Evolutionary conservation across 2,888 invertebrate genomes (phyloP).

Genomic region (Incurvaria masculella): DNA sequence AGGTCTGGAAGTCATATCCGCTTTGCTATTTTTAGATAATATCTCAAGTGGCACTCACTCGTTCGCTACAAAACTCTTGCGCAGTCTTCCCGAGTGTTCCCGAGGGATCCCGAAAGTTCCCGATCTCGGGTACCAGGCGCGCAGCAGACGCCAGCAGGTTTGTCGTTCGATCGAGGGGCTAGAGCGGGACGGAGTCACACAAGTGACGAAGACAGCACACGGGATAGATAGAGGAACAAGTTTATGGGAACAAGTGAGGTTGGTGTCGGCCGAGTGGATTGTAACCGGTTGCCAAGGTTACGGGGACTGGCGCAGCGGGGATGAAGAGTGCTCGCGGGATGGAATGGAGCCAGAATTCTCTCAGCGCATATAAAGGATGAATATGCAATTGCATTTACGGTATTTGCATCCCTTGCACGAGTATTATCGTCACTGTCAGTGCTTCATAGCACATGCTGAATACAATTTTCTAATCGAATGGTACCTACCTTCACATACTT

Average conservation of each 20-base stretch:
- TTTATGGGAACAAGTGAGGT: not conserved
- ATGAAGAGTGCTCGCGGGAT: not conserved
- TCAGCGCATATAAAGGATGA: no score
- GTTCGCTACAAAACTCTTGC: no score
- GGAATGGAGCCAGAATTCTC: no score
- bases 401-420: not conserved
- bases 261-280: constrained; percentile 11
- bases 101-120: not conserved
- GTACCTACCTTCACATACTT: no score
- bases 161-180: not conserved
- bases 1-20: no score
- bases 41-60: no score
- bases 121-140: not conserved
- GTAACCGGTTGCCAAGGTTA: constrained; percentile 14
- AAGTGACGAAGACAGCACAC: not conserved
- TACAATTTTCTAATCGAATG: no score
- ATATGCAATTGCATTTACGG: not conserved
- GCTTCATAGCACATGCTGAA: no score
- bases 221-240: not conserved
- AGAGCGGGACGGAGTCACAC: not conserved
- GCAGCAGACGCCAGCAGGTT: not conserved
- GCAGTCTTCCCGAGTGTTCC: not conserved
- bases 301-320: constrained; percentile 5
- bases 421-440: no score
- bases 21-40: no score